A percentile compares a stretch with the other conserved stretches of the same genome.
These are phyloP conservation scores for Hirtodrosophila confusa DNA, from an alignment of 2,888 invertebrate species.

Conservation along the genomic window DNA sequence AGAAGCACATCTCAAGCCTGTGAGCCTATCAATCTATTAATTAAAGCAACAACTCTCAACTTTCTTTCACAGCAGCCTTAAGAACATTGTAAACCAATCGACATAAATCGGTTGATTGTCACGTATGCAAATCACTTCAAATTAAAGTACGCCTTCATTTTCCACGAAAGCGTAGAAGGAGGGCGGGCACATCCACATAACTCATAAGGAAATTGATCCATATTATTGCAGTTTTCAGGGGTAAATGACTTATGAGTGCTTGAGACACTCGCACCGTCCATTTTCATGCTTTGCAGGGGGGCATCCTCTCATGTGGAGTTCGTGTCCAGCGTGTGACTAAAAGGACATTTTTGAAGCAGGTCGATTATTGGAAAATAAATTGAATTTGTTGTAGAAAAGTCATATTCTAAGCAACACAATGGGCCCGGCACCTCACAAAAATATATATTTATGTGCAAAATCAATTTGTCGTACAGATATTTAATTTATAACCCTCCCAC, in stretches of 20 bases:
- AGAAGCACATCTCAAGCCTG: too few relatives aligned
- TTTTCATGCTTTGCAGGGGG: conserved; percentile 19
- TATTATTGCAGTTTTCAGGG: conserved; percentile 56
- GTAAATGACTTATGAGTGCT: conserved; percentile 73
- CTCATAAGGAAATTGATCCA: conserved; percentile 48
- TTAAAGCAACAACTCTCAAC: conserved; percentile 1
- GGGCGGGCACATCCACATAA: conserved; percentile 13
- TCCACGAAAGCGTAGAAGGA: neutral
- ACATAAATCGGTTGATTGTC: conserved; percentile 60
- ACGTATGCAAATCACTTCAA: conserved; percentile 44
- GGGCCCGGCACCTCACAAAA: conserved; percentile 41
- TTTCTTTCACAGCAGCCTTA: neutral
- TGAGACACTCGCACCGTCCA: conserved; percentile 30
- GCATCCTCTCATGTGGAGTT: neutral
- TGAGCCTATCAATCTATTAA: conserved; percentile 10
- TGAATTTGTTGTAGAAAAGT: conserved; percentile 57
- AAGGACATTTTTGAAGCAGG: conserved; percentile 53
- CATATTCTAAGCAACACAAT: conserved; percentile 67
- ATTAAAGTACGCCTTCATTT: conserved; percentile 11
- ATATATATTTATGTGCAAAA: conserved; percentile 66
- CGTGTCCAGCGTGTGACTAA: conserved; percentile 46
- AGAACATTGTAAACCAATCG: conserved; percentile 16
- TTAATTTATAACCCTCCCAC: conserved; percentile 61
- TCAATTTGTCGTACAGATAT: conserved; percentile 72
- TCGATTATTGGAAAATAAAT: conserved; percentile 74